Conservation (phyloP, 2,888 invertebrate species). For the Philhelius pedissequus region DNA sequence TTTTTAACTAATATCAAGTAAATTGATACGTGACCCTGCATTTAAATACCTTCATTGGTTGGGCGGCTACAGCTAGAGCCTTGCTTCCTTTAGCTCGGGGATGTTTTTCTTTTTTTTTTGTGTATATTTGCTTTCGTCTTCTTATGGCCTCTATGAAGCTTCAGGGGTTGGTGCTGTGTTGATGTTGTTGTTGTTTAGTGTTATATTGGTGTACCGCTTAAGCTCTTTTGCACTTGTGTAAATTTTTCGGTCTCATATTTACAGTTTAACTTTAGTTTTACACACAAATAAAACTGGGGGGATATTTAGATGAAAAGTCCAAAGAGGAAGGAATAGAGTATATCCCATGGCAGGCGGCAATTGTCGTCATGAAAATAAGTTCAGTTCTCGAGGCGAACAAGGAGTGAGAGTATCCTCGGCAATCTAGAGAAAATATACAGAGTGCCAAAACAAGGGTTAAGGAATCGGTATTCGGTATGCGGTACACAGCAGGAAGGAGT, state of each 20-base stretch:
- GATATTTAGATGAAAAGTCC: not conserved
- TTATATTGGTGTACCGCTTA: constrained; percentile 63
- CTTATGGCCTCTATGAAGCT: not conserved
- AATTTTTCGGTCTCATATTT: constrained; percentile 63
- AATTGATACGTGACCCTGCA: constrained; percentile 77
- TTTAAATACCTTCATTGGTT: constrained; percentile 76
- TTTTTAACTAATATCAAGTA: constrained; percentile 76
- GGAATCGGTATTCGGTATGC: constrained; percentile 17
- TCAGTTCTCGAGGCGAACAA: not conserved
- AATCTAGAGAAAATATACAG: constrained; percentile 28
- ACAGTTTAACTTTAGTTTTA: constrained; percentile 63
- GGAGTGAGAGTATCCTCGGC: not conserved
- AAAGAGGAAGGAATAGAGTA: not conserved
- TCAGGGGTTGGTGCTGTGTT: constrained; percentile 8
- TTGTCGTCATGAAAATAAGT: constrained; percentile 36
- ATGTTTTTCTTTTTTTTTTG: constrained; percentile 29
- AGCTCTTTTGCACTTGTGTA: constrained; percentile 66
- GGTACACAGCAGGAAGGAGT: constrained; percentile 6
- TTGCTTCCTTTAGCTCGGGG: constrained; percentile 10
- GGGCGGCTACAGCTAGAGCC: constrained; percentile 33
- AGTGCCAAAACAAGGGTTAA: constrained; percentile 64
- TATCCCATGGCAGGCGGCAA: constrained; percentile 43
- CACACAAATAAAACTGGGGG: constrained; percentile 20
- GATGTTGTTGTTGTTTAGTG: constrained; percentile 35
- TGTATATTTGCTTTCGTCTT: not conserved